These are phyloP conservation scores for Brenthis ino DNA, from an alignment of 2,888 invertebrate species.

Conservation along the genomic window DNA sequence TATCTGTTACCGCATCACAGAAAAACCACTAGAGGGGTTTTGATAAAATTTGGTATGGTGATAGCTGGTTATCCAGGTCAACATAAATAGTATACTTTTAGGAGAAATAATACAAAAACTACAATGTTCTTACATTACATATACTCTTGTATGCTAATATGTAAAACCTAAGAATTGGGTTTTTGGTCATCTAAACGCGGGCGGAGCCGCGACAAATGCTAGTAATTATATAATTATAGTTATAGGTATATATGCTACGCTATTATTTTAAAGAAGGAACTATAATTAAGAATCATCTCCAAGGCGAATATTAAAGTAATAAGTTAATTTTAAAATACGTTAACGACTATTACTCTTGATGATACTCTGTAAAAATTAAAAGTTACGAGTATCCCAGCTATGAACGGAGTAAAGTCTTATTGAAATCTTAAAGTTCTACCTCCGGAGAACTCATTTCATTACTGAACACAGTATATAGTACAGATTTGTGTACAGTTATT, in stretches of 20 bases:
- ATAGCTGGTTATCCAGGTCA: too few species aligned
- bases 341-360: slow-evolving; percentile 18
- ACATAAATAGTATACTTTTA: too few species aligned
- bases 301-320: slow-evolving; percentile 30
- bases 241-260: neutral
- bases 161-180: too few species aligned
- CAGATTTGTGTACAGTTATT: slow-evolving; percentile 37
- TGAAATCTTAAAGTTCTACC: slow-evolving; percentile 33
- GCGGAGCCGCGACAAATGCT: too few species aligned
- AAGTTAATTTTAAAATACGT: slow-evolving; percentile 31
- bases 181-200: too few species aligned
- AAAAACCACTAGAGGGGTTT: too few species aligned
- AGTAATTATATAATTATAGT: too few species aligned
- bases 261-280: neutral
- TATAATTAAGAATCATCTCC: slow-evolving; percentile 25
- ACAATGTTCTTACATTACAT: too few species aligned
- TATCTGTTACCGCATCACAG: too few species aligned
- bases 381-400: slow-evolving; percentile 24
- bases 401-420: slow-evolving; percentile 32
- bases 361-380: slow-evolving; percentile 23
- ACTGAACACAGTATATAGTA: slow-evolving; percentile 25
- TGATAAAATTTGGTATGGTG: too few species aligned
- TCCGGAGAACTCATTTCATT: slow-evolving; percentile 33
- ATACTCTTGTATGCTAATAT: too few species aligned
- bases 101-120: too few species aligned